phyloP scores from a whole-genome alignment of 2,888 invertebrate species.

The Dioctria linearis region DNA sequence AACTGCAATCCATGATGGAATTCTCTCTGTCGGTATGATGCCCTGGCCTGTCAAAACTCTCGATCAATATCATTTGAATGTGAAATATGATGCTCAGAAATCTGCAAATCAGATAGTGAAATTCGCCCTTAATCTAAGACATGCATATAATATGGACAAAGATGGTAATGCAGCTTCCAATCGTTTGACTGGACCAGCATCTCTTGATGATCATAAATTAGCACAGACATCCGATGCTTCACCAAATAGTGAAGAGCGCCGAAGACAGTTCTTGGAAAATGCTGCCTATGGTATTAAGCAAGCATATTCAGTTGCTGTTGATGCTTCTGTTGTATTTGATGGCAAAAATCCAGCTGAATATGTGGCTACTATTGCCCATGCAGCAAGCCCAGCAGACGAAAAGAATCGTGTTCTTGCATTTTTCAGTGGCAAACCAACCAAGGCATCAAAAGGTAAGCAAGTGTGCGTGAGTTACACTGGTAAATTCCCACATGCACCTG shows the following conservation, averaged over 20 bases:
- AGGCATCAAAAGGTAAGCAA: slow-evolving; percentile 64
- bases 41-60: slow-evolving; percentile 55
- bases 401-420: slow-evolving; percentile 73
- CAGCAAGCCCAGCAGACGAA: slow-evolving; percentile 74
- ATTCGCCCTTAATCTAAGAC: slow-evolving; percentile 59
- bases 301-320: slow-evolving; percentile 67
- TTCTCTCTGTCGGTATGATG: slow-evolving; percentile 27
- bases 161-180: not conserved
- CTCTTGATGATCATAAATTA: slow-evolving; percentile 57
- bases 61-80: slow-evolving; percentile 58
- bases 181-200: slow-evolving; percentile 52
- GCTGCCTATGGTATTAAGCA: slow-evolving; percentile 73
- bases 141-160: slow-evolving; percentile 48
- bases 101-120: slow-evolving; percentile 58
- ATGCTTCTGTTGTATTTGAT: slow-evolving; percentile 73
- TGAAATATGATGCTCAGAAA: slow-evolving; percentile 57
- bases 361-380: slow-evolving; percentile 73
- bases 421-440: slow-evolving; percentile 62
- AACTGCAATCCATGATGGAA: slow-evolving; percentile 51
- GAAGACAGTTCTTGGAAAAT: slow-evolving; percentile 73
- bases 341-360: slow-evolving; percentile 75
- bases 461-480: slow-evolving; percentile 69
- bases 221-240: slow-evolving; percentile 64
- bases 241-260: slow-evolving; percentile 72
- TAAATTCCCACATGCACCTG: slow-evolving; percentile 71